Base-by-base conservation (phyloP, 2,888 invertebrate species). In the Meiosimyza platycephala region DNA sequence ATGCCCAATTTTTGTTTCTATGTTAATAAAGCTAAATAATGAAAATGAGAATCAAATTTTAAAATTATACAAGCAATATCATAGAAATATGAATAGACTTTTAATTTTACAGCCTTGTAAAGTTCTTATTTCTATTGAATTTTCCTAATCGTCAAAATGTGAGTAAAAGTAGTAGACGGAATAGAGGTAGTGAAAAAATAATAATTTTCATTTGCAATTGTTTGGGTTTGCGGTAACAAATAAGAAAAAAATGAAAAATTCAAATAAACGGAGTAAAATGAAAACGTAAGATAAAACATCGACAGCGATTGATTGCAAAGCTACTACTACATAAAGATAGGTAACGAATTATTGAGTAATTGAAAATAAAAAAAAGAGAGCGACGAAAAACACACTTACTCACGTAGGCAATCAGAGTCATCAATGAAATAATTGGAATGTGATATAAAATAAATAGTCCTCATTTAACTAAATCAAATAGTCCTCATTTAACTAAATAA, bases 361-460 rank as follows among this genome's bases (percentile, higher is more conserved):
- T 67, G 11, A 65, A 71, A 74, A 9, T 40, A 15, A 65, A 62
- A 71, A 12, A 22, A 52, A 64, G 33, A 71, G 69, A 73, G 74
- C n/a, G 51, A 65, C 55, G 51, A 73, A 74, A 72, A 72, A 75
- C 77, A 74, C 73, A 76, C 71, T 76, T 73, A 72, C 79, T 78
- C 80, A 80, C 77, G 78, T 79, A 81, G 82, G 79, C 80, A 82
- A 75, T n/a, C 59, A 63, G 72, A 79, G 77, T 79, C 74, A 75
- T 67, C 79, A 79, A 73, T 76, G 77, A 84, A 78, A 82, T 79
- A 85, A 86, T 86, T 86, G 86, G 86, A 86, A 86, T 86, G 86
- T 86, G 86, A 86, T 86, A 86, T 85, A 83, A 83, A 81, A 83
- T 84, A 85, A 84, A 86, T 85, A 86, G 86, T 85, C 86, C 82